Base-by-base conservation (phyloP, 2,113 vertebrate species). In the Ascaphus truei region DNA sequence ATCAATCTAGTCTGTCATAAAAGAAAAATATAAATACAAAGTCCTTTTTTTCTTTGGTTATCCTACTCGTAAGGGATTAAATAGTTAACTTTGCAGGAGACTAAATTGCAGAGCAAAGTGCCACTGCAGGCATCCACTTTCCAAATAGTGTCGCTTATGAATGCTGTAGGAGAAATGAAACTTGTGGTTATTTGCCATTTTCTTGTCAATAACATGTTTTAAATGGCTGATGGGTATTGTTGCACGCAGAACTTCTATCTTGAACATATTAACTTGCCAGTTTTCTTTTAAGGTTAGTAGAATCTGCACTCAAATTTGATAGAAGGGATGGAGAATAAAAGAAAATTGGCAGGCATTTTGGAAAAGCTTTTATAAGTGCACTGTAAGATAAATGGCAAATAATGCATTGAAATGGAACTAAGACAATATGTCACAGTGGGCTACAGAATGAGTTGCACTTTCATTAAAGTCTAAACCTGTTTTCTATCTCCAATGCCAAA, bases 141-240 rank as follows among this genome's bases (percentile, higher is more conserved):
- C 39, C 26, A 50, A 50, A 59, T 26, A 26, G 27, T 45, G 45
- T 34, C 30, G 39, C 37, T 36, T 58, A 27, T 48, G 26, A 50
- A 26, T 50, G 65, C 9, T 37, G 29, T 59, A 51, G 56, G 47
- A 30, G 56, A 33, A 69, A 60, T 69, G 66, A 58, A 69, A 51
- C 66, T 51, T 60, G 45, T 37, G 33, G 53, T 60, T 60, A 69
- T 69, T 60, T 60, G 66, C 43, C 41, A 69, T 69, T 69, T 69
- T 69, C 66, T 41, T 51, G 66, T 69, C 66, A 69, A 31, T 50
- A 23, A 51, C 57, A 69, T 51, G 66, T 51, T 69, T 50, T 69
- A 60, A 69, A 69, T 69, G 66, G 60, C 55, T 60, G 66, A 69
- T 69, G 66, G 52, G 56, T 23, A 69, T 59, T 69, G 66, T 69